phyloP scores from a whole-genome alignment of 1,140 invertebrate genomes.

The Calephelis nemesis region DNA sequence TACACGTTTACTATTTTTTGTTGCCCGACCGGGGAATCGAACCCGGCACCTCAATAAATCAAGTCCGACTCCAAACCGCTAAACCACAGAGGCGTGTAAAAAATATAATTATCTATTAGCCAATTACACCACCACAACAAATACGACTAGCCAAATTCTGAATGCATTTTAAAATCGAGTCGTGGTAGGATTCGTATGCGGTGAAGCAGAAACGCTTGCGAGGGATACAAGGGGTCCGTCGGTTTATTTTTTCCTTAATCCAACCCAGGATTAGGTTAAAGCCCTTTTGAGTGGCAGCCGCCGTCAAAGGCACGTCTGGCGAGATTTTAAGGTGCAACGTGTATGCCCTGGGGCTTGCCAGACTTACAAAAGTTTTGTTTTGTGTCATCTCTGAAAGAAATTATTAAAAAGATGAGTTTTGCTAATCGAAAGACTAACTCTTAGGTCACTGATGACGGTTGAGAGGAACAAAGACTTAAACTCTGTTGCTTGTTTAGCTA shows the following conservation, averaged over 20 bases:
- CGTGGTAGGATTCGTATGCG: slow-evolving; percentile 39
- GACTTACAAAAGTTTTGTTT: slow-evolving; percentile 19
- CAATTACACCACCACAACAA: slow-evolving; percentile 4
- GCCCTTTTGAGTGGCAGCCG: slow-evolving; percentile 75
- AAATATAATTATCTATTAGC: not conserved
- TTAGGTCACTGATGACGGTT: too few species aligned
- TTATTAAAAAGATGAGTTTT: not conserved
- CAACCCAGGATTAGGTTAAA: slow-evolving; percentile 70
- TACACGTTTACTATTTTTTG: too few species aligned
- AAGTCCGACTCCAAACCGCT: not conserved
- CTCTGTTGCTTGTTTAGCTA: too few species aligned
- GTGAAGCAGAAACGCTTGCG: slow-evolving; percentile 69
- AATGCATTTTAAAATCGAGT: slow-evolving; percentile 26
- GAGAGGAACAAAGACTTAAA: too few species aligned
- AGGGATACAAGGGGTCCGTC: slow-evolving; percentile 61
- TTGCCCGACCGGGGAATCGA: too few species aligned
- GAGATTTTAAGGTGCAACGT: slow-evolving; percentile 46
- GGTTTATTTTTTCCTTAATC: slow-evolving; percentile 75
- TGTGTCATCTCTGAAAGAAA: not conserved
- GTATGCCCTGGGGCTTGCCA: slow-evolving; percentile 39
- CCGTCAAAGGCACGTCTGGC: slow-evolving; percentile 65
- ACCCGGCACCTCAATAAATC: too few species aligned
- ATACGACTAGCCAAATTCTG: not conserved
- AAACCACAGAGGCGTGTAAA: too few species aligned
- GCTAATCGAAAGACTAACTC: too few species aligned